These are phyloP conservation scores for Babyrousa celebensis DNA, from an alignment of 2,797 vertebrate genomes.

Conservation along the genomic window DNA sequence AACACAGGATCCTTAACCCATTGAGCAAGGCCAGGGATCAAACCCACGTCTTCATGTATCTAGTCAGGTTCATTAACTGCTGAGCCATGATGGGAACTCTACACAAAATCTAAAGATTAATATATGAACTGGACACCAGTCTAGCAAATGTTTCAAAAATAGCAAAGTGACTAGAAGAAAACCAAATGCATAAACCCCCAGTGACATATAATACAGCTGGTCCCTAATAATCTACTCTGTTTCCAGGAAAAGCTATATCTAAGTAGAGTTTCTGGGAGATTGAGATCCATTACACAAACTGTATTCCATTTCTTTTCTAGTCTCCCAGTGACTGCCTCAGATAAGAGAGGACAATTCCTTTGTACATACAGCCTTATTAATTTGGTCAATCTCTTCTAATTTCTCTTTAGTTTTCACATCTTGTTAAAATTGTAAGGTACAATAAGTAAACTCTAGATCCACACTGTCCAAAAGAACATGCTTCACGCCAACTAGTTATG, in stretches of 20 bases:
- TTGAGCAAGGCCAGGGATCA: too few species aligned
- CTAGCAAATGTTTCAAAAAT: conserved; percentile 35
- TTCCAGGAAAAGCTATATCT: neutral
- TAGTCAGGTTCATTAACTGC: too few species aligned
- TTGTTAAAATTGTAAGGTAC: neutral
- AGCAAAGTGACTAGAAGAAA: neutral
- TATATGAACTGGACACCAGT: neutral
- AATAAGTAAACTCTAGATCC: neutral
- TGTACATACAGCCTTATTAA: neutral
- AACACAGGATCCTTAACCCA: too few species aligned
- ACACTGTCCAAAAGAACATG: neutral
- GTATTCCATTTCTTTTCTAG: neutral
- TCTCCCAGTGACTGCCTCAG: neutral
- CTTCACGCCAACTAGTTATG: neutral
- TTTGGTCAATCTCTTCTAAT: neutral
- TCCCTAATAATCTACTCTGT: neutral
- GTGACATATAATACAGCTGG: neutral
- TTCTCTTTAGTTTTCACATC: neutral
- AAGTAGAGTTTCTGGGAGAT: neutral
- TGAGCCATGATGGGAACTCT: too few species aligned
- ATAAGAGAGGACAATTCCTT: neutral
- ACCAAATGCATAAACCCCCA: neutral
- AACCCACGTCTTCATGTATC: too few species aligned
- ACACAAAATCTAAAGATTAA: neutral
- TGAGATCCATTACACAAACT: neutral